Evolutionary conservation across 2,113 vertebrate species (phyloP).

Genomic region (Aplodontia rufa): DNA sequence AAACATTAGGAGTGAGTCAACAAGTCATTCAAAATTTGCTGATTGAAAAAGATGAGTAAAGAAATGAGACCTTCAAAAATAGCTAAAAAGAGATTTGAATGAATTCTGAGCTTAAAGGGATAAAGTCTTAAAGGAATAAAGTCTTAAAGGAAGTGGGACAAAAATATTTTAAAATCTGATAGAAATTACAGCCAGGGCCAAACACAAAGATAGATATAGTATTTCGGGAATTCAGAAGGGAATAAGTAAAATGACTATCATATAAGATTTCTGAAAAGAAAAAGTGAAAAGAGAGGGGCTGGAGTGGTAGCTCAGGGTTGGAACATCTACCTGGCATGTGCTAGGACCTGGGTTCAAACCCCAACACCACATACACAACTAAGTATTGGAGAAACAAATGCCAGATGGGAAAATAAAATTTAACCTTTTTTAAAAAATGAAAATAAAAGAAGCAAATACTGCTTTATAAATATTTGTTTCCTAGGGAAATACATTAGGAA

Average conservation of each 20-base stretch:
- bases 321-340: no score
- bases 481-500: conserved; percentile 36
- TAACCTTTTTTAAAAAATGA: no score
- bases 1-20: conserved; percentile 12
- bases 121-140: conserved; percentile 55
- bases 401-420: no score
- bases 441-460: conserved; percentile 14
- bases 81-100: conserved; percentile 52
- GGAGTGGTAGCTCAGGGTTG: no score
- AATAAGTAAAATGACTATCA: conserved; percentile 13
- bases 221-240: conserved; percentile 6
- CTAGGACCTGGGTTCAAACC: no score
- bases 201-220: neutral
- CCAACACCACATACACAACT: no score
- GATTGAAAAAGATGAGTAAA: conserved; percentile 50
- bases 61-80: conserved; percentile 40
- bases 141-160: conserved; percentile 9
- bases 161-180: conserved; percentile 34
- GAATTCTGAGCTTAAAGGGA: conserved; percentile 5
- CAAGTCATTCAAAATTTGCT: conserved; percentile 34
- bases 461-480: conserved; percentile 29
- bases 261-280: conserved; percentile 21
- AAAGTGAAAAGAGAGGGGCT: conserved; percentile 19
- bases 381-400: no score
- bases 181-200: neutral